Evolutionary conservation across 2,888 invertebrate genomes (phyloP), one percentile per base, ranked within the genome.

Genomic region (Drosophila limbata): DNA sequence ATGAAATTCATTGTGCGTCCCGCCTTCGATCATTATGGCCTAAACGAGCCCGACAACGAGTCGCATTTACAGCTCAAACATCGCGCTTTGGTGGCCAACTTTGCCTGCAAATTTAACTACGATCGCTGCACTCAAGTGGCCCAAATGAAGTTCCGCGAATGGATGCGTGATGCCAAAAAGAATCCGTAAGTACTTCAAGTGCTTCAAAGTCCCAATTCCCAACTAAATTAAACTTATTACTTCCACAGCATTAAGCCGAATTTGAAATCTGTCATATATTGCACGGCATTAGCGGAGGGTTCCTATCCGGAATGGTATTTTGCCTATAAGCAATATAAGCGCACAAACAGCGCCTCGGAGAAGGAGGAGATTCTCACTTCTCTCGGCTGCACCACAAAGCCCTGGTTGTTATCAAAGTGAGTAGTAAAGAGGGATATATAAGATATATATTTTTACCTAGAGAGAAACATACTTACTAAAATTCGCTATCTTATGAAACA

Each of bases 261-360:
- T 89, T 89, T 95, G 28, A 94, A 95, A 69, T 91, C 93, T 3
- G 93, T 94, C 8, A 94, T 95, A 37, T 95, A 95, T 88, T 96
- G 96, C 83, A 94, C 94, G 3, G 95, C 95, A 0, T 93, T 96
- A 39, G 93, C 94, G 37, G 93, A 94, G 78, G 96, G 95, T 0
- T 94, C 94, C 0, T 93, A 94, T 73, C 93, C 93, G 9, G 96
- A 95, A 90, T 96, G 96, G 96, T 93, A 95, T 66, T 95, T 95
- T 84, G 94, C 94, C 19, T 95, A 94, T 89, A 92, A 94, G 17
- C 91, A 91, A 52, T 93, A 92, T 70, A 91, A 89, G 35, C 89
- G 90, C 25, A 92, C 92, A 3, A 91, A 90, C 6, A 94, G 94
- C 13, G 94, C 94, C 0, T 93, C 94, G 0, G 95, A 96, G 82